These are phyloP conservation scores for Xiphias gladius DNA, from an alignment of 2,113 vertebrate species.

Conservation along the genomic window DNA sequence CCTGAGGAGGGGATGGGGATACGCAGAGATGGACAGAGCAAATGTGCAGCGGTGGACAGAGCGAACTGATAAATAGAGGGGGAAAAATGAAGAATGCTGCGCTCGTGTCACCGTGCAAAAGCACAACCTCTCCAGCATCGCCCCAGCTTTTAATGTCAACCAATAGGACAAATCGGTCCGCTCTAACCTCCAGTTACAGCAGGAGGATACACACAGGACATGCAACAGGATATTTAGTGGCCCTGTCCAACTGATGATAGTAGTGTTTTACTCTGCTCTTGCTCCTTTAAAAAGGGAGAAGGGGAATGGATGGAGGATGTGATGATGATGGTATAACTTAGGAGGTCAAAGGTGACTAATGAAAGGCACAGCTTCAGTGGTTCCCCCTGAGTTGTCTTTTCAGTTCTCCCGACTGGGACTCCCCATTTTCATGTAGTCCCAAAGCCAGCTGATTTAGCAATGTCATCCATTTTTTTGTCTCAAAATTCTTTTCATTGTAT, in stretches of 20 bases:
- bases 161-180: conserved; percentile 45
- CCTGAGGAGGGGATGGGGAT: conserved; percentile 28
- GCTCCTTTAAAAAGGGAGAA: not conserved
- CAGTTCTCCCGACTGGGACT: conserved; percentile 18
- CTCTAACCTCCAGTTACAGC: conserved; percentile 30
- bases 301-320: not conserved
- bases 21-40: conserved; percentile 13
- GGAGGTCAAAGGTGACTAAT: conserved; percentile 66
- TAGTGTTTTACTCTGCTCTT: not conserved
- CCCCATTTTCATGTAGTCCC: conserved; percentile 1
- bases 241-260: not conserved
- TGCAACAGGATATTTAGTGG: conserved; percentile 34
- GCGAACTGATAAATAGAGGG: conserved; percentile 33
- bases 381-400: conserved; percentile 82
- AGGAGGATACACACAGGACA: not conserved
- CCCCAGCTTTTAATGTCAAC: conserved; percentile 61
- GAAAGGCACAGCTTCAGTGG: conserved; percentile 83
- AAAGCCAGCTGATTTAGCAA: not conserved
- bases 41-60: conserved; percentile 30
- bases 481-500: not conserved
- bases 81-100: conserved; percentile 17
- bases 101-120: conserved; percentile 48
- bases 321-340: conserved; percentile 29
- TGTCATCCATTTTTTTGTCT: not conserved
- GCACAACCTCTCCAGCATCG: conserved; percentile 34